Conservation (phyloP, 2,888 invertebrate species). For the Scaeva pyrastri region DNA sequence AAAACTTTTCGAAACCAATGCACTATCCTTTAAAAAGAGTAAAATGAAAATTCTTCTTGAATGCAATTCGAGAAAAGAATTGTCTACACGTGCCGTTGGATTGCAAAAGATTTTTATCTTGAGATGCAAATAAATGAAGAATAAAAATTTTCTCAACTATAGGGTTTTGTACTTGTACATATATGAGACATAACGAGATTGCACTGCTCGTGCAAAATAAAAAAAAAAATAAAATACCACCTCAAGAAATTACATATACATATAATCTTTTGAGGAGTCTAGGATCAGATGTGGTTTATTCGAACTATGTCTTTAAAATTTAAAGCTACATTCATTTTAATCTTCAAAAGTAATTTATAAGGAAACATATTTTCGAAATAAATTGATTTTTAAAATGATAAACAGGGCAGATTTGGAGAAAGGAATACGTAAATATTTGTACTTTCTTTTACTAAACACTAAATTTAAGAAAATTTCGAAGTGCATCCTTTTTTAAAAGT, state of each 20-base stretch:
- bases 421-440: no score
- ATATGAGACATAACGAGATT: not conserved
- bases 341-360: no score
- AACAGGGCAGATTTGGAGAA: no score
- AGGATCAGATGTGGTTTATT: no score
- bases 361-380: no score
- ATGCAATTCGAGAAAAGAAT: not conserved
- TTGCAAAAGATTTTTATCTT: conserved; percentile 9
- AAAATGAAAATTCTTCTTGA: not conserved
- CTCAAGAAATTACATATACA: not conserved
- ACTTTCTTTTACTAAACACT: no score
- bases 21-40: not conserved
- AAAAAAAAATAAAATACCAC: not conserved
- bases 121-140: not conserved
- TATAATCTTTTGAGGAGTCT: no score
- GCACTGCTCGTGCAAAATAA: not conserved
- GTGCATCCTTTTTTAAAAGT: no score
- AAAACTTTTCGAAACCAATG: not conserved
- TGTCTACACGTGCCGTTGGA: conserved; percentile 16
- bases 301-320: no score
- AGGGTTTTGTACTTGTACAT: not conserved
- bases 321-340: no score
- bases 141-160: not conserved
- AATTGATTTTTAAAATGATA: no score
- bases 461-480: no score